Evolutionary conservation across 2,888 invertebrate species (phyloP).

Genomic region (Dicyrtomina minuta): DNA sequence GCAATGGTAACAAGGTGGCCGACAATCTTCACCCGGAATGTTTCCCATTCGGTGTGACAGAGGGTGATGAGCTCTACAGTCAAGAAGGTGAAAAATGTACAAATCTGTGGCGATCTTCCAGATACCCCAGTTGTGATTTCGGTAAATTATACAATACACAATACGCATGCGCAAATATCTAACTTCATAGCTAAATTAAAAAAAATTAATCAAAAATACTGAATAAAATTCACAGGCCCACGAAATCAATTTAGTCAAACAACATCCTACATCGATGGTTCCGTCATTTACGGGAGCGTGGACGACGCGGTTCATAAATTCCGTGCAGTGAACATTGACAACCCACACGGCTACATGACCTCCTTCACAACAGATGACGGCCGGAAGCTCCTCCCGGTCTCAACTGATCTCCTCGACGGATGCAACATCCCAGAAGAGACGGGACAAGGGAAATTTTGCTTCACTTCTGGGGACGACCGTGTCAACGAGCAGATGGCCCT

Average conservation of each 20-base stretch:
- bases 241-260: slow-evolving; percentile 62
- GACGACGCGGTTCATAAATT: slow-evolving; percentile 52
- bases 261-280: slow-evolving; percentile 62
- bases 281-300: slow-evolving; percentile 62
- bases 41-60: slow-evolving; percentile 60
- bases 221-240: slow-evolving; percentile 52
- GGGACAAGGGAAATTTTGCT: slow-evolving; percentile 73
- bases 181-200: too few species aligned
- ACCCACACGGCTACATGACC: slow-evolving; percentile 30
- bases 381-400: slow-evolving; percentile 66
- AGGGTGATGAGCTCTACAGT: slow-evolving; percentile 59
- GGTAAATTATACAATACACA: too few species aligned
- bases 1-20: slow-evolving; percentile 55
- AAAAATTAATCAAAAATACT: not conserved
- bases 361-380: slow-evolving; percentile 68
- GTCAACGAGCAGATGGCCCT: slow-evolving; percentile 65
- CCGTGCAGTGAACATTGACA: slow-evolving; percentile 22
- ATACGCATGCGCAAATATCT: too few species aligned
- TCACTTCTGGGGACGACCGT: slow-evolving; percentile 67
- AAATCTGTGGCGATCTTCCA: slow-evolving; percentile 58
- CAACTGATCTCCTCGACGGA: slow-evolving; percentile 67
- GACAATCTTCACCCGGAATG: slow-evolving; percentile 59
- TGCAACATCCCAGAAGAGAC: slow-evolving; percentile 72
- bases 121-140: slow-evolving; percentile 61
- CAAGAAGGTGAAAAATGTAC: slow-evolving; percentile 57